Evolutionary conservation across 2,113 vertebrate genomes (phyloP), one percentile per base, ranked within the genome.

Genomic region (Dascyllus trimaculatus): DNA sequence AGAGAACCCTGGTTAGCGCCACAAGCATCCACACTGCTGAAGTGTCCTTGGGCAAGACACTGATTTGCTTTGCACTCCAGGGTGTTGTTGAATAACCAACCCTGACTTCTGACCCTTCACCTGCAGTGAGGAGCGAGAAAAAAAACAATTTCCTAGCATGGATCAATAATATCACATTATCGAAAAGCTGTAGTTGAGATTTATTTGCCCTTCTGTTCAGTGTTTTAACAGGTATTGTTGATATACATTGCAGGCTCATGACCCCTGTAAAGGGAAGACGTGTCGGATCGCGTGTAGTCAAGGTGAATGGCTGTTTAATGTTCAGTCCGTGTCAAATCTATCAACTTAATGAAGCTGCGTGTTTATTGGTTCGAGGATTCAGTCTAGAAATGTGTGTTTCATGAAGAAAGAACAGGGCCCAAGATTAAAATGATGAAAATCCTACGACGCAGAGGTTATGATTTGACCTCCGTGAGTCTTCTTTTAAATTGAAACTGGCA

Each of bases 131-230:
- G 18, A 26, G 65, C 54, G 67, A 57, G 45, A 51, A 9, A 35
- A 71, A 76, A 79, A 75, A 85, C 64, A 40, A 83, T 87, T 80
- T 80, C 46, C 66, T 15, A 4, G n/a, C 22, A 2, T n/a, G 59
- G 70, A 92, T 92, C 87, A 64, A 92, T 92, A 81, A 66, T 54
- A 63, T 75, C 78, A 61, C 75, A 89, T 89, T 76, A 88, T 89
- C 57, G 88, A 88, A 88, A 81, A 70, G 79, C 58, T 4, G 66
- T 77, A 56, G 75, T 75, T 75, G 72, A 73, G 81, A 84, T 81
- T 77, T 70, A 88, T 86, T 26, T 32, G 64, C 67, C n/a, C 24
- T 10, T 40, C 29, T 48, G 48, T 71, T 58, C 38, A 38, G 61
- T 45, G 29, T 75, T 43, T 61, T 66, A 67, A 65, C 75, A 49